Evolutionary conservation across 1,140 invertebrate species (phyloP), one percentile per base, ranked within the genome.

Genomic region (Coenobita brevimanus): DNA sequence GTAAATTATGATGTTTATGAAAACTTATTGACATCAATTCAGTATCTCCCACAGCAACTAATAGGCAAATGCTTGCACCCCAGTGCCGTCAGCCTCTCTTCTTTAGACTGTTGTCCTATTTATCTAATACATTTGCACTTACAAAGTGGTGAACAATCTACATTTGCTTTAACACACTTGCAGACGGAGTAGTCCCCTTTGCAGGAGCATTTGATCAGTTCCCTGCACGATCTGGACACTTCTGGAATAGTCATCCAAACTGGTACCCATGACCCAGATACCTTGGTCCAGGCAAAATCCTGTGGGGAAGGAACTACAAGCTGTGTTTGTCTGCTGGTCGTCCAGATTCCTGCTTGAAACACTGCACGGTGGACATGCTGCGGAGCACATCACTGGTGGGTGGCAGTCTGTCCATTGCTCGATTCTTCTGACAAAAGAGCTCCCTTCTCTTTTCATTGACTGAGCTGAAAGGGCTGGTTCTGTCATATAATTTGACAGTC

Each of bases 161-260:
- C 27, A 41, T 6, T 76, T 27, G 73, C 73, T 76, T 15, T 76
- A 38, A 6, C 73, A 76, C 73, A 76, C 36, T 76, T 76, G 36
- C 73, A 76, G 27, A 24, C 38, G 73, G 38, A 21, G 15, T 30
- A 54, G 76, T 10, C 76, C 43, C 76, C 46, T 46, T 57, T 57
- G 13, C 76, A 79, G 76, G 50, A 79, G 24, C 76, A 54, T 46
- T 79, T 79, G 46, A 50, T 79, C 13, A 57, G 76, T 57, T 79
- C 38, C 38, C 76, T 57, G 76, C 76, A 57, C 43, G 76, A 21
- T 79, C 15, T 38, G 6, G 73, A 76, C n/a, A 76, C 73, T 76
- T 76, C 73, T 76, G 73, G 36, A 38, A 76, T 76, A 41, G 73
- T 76, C 27, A 76, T 76, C 36, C 73, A 76, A 36, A 43, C 73